phyloP scores from a whole-genome alignment of 1,140 invertebrate genomes.

The Pseudoatta argentina region DNA sequence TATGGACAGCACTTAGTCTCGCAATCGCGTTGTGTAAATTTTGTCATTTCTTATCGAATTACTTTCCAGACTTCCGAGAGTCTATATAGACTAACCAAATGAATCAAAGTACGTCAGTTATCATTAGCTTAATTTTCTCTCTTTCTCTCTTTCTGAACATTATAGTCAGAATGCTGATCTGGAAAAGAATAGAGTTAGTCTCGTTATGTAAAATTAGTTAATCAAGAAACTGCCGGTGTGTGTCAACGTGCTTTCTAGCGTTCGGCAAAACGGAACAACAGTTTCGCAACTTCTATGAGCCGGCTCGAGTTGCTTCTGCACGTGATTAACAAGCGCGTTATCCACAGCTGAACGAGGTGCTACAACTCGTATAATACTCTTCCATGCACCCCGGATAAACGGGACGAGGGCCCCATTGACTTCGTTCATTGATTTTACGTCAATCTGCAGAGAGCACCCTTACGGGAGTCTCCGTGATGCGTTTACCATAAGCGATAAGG shows the following conservation, averaged over 20 bases:
- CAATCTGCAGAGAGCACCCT: slow-evolving; percentile 84
- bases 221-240: neutral
- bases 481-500: slow-evolving; percentile 86
- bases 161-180: neutral
- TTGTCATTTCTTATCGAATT: slow-evolving; percentile 50
- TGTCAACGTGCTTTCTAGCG: neutral
- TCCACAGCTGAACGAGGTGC: slow-evolving; percentile 58
- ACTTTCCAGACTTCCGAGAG: slow-evolving; percentile 31
- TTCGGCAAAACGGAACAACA: slow-evolving; percentile 24
- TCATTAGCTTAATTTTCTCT: slow-evolving; percentile 44
- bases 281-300: slow-evolving; percentile 35
- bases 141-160: neutral
- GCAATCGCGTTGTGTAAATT: slow-evolving; percentile 22
- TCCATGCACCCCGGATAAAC: slow-evolving; percentile 60
- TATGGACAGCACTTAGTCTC: slow-evolving; percentile 11
- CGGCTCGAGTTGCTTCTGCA: slow-evolving; percentile 32
- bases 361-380: slow-evolving; percentile 67
- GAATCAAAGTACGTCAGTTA: slow-evolving; percentile 46
- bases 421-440: slow-evolving; percentile 87
- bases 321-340: slow-evolving; percentile 72
- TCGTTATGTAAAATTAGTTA: slow-evolving; percentile 23
- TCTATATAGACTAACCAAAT: neutral
- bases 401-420: slow-evolving; percentile 82
- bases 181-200: neutral
- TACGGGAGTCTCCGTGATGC: slow-evolving; percentile 85